A percentile compares a stretch with the other conserved stretches of the same genome.
Conservation (phyloP, 1,140 invertebrate species). For the Danaus melanippus region DNA sequence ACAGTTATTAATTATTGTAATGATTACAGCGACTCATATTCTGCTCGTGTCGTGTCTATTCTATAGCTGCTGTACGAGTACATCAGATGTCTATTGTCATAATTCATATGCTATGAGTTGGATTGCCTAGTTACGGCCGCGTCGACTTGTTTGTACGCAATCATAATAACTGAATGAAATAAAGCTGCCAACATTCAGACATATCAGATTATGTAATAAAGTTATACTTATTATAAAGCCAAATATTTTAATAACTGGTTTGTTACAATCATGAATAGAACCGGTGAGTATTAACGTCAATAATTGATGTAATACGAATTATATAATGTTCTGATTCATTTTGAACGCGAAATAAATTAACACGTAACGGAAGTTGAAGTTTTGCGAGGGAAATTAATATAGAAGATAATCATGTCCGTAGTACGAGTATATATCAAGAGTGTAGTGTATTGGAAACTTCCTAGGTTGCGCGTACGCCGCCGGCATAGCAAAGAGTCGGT, state of each 20-base stretch:
- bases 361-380: too few species aligned
- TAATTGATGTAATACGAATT: too few species aligned
- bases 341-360: too few species aligned
- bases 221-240: too few species aligned
- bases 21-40: slow-evolving; percentile 48
- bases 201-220: too few species aligned
- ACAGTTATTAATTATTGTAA: slow-evolving; percentile 66
- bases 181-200: background rate
- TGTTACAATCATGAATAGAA: too few species aligned
- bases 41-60: slow-evolving; percentile 36
- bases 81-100: slow-evolving; percentile 36
- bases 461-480: slow-evolving; percentile 43
- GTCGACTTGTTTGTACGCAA: slow-evolving; percentile 5
- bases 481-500: slow-evolving; percentile 48
- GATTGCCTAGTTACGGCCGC: slow-evolving; percentile 6
- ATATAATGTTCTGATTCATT: too few species aligned
- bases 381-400: too few species aligned
- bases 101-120: slow-evolving; percentile 21
- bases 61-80: slow-evolving; percentile 18
- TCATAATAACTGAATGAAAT: slow-evolving; percentile 11
- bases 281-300: too few species aligned
- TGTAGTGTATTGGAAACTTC: slow-evolving; percentile 57
- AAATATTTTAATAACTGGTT: too few species aligned
- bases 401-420: too few species aligned
- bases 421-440: slow-evolving; percentile 5